phyloP scores from a whole-genome alignment of 2,888 invertebrate species.

The Hetaerina titia region DNA sequence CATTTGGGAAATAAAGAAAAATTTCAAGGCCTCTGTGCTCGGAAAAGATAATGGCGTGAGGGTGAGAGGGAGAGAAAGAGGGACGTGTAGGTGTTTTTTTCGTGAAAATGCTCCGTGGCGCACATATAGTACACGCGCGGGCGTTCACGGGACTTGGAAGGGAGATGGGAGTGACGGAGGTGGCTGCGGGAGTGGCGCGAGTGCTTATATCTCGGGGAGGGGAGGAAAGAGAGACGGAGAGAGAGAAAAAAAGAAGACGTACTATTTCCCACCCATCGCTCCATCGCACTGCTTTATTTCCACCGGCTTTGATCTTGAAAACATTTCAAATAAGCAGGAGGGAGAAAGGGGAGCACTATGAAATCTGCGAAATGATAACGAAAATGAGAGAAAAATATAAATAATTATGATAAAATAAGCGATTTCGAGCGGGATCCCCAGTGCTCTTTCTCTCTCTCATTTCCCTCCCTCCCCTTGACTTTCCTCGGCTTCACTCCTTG shows the following conservation, averaged over 20 bases:
- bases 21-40: neutral
- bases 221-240: no score
- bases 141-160: neutral
- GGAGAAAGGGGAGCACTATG: neutral
- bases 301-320: constrained; percentile 44
- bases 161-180: neutral
- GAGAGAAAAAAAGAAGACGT: neutral
- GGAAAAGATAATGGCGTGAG: neutral
- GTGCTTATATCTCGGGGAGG: neutral
- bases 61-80: neutral
- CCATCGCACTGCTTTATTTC: constrained; percentile 25
- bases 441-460: neutral
- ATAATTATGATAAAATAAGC: neutral
- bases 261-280: neutral
- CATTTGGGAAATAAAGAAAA: constrained; percentile 12
- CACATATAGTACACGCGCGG: neutral
- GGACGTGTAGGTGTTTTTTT: neutral
- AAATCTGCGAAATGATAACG: neutral
- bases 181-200: neutral
- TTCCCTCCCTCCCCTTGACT: neutral
- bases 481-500: no score
- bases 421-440: neutral
- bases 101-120: neutral
- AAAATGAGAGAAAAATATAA: neutral
- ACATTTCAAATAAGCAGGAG: neutral